Base-by-base conservation (phyloP, 2,113 vertebrate species). In the Prunella fulvescens region DNA sequence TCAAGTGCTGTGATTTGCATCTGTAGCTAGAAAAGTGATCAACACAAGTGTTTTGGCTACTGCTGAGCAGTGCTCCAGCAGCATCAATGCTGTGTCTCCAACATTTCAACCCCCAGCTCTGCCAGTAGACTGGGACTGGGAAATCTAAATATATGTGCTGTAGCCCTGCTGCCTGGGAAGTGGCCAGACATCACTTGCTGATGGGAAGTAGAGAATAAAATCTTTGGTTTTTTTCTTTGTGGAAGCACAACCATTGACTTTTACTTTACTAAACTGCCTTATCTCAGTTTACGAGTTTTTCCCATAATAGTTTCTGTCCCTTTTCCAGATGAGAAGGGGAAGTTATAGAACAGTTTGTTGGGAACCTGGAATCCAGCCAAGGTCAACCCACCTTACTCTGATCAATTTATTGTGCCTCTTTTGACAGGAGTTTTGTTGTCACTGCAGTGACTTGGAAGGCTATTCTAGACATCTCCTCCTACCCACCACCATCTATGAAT, bases 161-260 rank as follows among this genome's bases (percentile, higher is more conserved):
- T 19, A 88, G 44, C 19, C 19, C 33, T 66, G 28, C 45, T 66
- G 48, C 39, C 53, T 14, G n/a, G 9, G 16, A 66, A 53, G 45
- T 33, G 28, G 10, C 11, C 0, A 0, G 15, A 51, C 23, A n/a
- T 45, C 7, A 12, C 19, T 20, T 58, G 13, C 4, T 53, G 45
- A 40, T n/a, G 9, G 28, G 16, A 60, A 39, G 14, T 25, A 45
- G 16, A 53, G 28, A 81, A 74, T 14, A 74, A 74, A 44, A 39
- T 39, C 7, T 39, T 53, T 14, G 6, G 2, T 3, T 51, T 37
- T 37, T 33, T 66, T 7, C 15, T 53, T 53, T 66, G 15, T 39
- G 28, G 20, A 47, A 51, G 23, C 2, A 8, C 19, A 51, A 3
- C 6, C 19, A 39, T 33, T 65, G 10, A 33, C 14, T 57, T 81